Conservation (phyloP, 2,113 vertebrate species). For the Dipodomys stephensi region DNA sequence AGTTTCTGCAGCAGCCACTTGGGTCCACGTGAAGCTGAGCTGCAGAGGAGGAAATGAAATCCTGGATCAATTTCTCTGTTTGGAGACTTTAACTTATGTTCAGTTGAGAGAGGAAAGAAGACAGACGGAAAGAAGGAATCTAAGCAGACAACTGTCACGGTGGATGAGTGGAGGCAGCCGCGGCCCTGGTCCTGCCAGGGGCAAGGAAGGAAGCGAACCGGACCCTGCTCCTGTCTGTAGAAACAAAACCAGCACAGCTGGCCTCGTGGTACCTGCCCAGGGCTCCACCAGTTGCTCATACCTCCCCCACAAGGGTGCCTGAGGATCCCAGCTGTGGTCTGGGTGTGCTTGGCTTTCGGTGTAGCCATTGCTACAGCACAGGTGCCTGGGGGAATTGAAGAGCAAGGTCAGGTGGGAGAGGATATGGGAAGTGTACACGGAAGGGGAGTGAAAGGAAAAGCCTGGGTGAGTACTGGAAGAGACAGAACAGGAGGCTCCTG, state of each 20-base stretch:
- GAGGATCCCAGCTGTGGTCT: no score
- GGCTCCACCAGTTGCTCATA: no score
- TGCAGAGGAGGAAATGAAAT: conserved; percentile 67
- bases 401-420: no score
- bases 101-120: background rate
- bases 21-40: conserved; percentile 42
- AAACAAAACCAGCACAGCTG: no score
- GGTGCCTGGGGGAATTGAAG: fast-evolving
- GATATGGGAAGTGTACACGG: background rate
- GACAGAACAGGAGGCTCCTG: fast-evolving
- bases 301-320: no score
- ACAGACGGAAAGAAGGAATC: background rate
- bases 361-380: fast-evolving
- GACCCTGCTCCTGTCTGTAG: background rate
- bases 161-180: background rate
- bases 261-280: no score
- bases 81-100: conserved; percentile 61
- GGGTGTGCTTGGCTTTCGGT: fast-evolving
- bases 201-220: background rate
- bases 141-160: background rate
- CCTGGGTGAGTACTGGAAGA: fast-evolving
- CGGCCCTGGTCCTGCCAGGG: fast-evolving
- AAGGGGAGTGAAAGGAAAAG: background rate
- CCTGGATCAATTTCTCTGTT: conserved; percentile 70
- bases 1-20: conserved; percentile 38